Percentiles rank a stretch among this genome's conserved stretches.
Conservation (phyloP, 2,797 vertebrate species). For the Pipistrellus pipistrellus region DNA sequence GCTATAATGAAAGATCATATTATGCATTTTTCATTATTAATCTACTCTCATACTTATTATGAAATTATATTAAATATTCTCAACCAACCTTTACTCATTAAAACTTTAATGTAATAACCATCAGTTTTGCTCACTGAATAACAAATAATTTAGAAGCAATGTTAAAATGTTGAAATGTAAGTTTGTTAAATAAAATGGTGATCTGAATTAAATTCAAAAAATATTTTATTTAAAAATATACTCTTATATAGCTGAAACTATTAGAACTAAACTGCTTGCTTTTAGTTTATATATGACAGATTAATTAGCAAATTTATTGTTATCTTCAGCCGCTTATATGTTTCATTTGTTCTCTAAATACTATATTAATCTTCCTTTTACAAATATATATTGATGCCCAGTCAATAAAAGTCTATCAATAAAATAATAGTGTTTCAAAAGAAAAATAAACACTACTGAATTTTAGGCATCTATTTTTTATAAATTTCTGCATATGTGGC, state of each 20-base stretch:
- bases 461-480: constrained; percentile 12
- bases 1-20: constrained; percentile 76
- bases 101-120: constrained; percentile 79
- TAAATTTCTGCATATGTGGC: neutral
- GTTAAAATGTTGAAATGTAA: constrained; percentile 81
- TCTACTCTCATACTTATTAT: constrained; percentile 75
- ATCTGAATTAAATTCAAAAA: constrained; percentile 71
- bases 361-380: neutral
- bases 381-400: constrained; percentile 39
- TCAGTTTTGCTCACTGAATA: constrained; percentile 79
- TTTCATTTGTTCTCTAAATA: constrained; percentile 61
- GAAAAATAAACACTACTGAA: constrained; percentile 55
- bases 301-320: constrained; percentile 43
- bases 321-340: constrained; percentile 3
- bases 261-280: constrained; percentile 48
- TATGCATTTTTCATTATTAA: constrained; percentile 77
- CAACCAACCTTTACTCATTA: constrained; percentile 76
- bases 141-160: constrained; percentile 81
- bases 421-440: constrained; percentile 59
- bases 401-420: neutral
- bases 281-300: constrained; percentile 58
- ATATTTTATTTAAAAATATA: constrained; percentile 41
- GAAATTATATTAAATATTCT: constrained; percentile 78
- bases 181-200: constrained; percentile 66
- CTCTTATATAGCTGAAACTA: constrained; percentile 66